These are phyloP conservation scores for Psilopsiagon aymara DNA, from an alignment of 2,113 vertebrate genomes.

Conservation along the genomic window DNA sequence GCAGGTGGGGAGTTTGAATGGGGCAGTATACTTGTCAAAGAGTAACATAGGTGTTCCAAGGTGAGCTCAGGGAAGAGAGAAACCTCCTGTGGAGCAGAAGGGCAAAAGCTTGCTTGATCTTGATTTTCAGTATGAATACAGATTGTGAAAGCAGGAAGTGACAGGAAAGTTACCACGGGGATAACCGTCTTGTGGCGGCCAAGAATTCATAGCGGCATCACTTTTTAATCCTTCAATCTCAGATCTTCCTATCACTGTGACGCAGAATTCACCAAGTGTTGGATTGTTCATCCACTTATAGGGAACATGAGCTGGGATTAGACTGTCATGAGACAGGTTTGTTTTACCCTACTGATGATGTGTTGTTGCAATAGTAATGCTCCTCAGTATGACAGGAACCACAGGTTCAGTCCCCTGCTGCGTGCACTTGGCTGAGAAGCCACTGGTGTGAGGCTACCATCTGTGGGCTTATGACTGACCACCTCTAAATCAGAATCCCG, in stretches of 20 bases:
- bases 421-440: not conserved
- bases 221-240: not conserved
- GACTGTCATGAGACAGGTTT: not conserved
- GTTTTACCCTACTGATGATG: not conserved
- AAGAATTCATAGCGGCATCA: not conserved
- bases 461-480: not conserved
- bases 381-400: not conserved
- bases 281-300: not conserved
- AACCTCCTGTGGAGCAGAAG: not conserved
- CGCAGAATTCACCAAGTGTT: not conserved
- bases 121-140: not conserved
- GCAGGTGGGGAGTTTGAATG: not conserved
- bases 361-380: not conserved
- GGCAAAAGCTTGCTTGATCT: not conserved
- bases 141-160: not conserved
- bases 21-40: not conserved
- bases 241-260: not conserved
- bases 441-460: not conserved
- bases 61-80: fast-evolving
- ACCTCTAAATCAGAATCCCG: not conserved
- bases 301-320: not conserved
- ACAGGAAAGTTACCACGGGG: not conserved
- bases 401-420: not conserved
- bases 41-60: not conserved
- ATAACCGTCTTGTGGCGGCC: not conserved